phyloP scores from a whole-genome alignment of 1,140 invertebrate genomes.

The Caenorhabditis latens region DNA sequence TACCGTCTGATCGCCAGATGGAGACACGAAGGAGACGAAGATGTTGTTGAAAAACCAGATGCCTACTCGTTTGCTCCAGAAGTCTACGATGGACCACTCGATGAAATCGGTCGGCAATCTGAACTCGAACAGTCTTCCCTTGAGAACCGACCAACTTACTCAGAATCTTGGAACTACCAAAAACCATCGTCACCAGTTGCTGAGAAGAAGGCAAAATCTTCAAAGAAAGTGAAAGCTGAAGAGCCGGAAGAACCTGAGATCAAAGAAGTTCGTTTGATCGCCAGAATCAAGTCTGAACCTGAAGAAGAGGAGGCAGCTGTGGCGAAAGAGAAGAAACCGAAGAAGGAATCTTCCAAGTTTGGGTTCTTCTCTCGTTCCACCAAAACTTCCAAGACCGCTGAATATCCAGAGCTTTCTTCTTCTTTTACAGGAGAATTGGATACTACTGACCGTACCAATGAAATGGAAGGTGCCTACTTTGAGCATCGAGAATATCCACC shows the following conservation, averaged over 20 bases:
- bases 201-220: conserved; percentile 1
- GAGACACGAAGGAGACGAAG: conserved; percentile 69
- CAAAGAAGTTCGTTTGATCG: conserved; percentile 10
- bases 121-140: conserved; percentile 41
- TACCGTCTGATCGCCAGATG: conserved; percentile 43
- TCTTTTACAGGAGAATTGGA: conserved; percentile 47
- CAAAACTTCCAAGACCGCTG: background rate
- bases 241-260: background rate
- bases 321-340: conserved; percentile 17
- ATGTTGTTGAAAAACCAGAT: conserved; percentile 67
- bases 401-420: conserved; percentile 7
- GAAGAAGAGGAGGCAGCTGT: background rate
- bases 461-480: background rate
- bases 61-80: conserved; percentile 52
- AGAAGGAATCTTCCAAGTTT: conserved; percentile 34
- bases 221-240: background rate
- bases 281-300: background rate
- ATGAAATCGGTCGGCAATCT: background rate
- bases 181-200: conserved; percentile 29
- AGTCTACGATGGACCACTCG: conserved; percentile 34
- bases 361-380: conserved; percentile 1
- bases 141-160: background rate
- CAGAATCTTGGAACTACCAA: conserved; percentile 69
- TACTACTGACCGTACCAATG: background rate
- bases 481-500: background rate